These are phyloP conservation scores for Cynocephalus volans DNA, from an alignment of 2,113 vertebrate genomes.

Conservation along the genomic window DNA sequence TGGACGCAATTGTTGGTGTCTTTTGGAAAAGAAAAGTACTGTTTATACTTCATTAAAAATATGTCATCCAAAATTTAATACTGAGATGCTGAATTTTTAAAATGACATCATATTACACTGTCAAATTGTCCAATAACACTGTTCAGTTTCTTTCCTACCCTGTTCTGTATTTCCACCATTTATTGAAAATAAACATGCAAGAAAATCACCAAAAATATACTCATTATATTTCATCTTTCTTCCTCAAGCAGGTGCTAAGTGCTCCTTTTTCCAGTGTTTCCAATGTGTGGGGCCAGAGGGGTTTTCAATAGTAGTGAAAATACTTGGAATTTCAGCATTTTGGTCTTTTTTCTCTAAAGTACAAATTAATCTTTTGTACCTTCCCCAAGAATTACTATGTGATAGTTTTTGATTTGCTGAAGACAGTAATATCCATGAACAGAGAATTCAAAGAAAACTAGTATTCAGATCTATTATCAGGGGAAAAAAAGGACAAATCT, in stretches of 20 bases:
- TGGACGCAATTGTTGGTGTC: background rate
- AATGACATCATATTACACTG: background rate
- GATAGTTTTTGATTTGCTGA: background rate
- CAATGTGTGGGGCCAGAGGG: background rate
- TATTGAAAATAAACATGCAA: constrained; percentile 8
- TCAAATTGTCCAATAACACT: background rate
- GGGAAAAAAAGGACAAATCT: background rate
- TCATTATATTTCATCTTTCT: background rate
- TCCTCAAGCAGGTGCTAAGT: background rate
- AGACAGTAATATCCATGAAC: background rate
- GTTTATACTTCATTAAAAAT: background rate
- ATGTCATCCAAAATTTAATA: background rate
- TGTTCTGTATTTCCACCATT: background rate
- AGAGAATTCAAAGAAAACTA: constrained; percentile 28
- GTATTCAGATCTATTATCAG: background rate
- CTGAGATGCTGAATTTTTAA: background rate
- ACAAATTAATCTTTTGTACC: constrained; percentile 23
- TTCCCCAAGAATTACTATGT: background rate
- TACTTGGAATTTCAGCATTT: background rate
- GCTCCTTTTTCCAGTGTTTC: background rate
- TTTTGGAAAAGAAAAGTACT: background rate
- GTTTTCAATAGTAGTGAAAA: background rate
- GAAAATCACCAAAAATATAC: background rate
- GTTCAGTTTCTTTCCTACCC: background rate
- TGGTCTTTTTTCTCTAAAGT: background rate